Conservation (phyloP, 92 coral and sea anemone genomes). For the Micromussa lordhowensis region DNA sequence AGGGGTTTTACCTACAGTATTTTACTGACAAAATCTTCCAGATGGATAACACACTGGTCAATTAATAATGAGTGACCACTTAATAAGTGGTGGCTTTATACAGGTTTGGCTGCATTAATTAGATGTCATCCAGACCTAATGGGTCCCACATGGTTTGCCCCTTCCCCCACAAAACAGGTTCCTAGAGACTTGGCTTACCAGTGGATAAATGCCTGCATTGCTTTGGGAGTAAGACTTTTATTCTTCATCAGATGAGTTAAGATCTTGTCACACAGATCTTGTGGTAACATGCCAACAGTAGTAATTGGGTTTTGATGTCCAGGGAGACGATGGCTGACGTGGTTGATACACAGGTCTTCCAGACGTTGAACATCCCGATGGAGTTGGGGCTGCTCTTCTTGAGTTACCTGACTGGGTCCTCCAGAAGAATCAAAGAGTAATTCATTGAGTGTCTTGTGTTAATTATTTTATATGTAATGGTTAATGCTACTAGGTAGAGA, state of each 20-base stretch:
- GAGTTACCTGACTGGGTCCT: conserved; percentile 46
- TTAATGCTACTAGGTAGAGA: no score
- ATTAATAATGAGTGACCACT: no score
- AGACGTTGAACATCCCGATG: conserved; percentile 79
- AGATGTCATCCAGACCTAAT: no score
- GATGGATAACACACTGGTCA: no score
- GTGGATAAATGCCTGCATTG: conserved; percentile 79
- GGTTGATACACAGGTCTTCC: conserved; percentile 79
- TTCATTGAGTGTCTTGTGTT: neutral
- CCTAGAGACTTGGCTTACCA: conserved; percentile 66
- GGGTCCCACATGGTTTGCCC: no score
- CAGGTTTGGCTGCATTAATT: no score
- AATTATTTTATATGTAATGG: neutral
- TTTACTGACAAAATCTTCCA: no score
- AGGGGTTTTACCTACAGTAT: no score
- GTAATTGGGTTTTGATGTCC: conserved; percentile 84
- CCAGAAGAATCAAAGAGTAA: neutral
- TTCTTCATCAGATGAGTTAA: conserved; percentile 77
- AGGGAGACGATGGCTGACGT: conserved; percentile 79
- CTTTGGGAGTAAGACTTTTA: conserved; percentile 83
- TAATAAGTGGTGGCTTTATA: no score
- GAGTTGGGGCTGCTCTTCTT: conserved; percentile 58
- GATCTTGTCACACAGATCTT: conserved; percentile 85
- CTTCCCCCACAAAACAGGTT: no score
- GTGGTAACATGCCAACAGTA: conserved; percentile 80